Base-by-base conservation (phyloP, 2,113 vertebrate species). In the Neopipo cinnamomea region DNA sequence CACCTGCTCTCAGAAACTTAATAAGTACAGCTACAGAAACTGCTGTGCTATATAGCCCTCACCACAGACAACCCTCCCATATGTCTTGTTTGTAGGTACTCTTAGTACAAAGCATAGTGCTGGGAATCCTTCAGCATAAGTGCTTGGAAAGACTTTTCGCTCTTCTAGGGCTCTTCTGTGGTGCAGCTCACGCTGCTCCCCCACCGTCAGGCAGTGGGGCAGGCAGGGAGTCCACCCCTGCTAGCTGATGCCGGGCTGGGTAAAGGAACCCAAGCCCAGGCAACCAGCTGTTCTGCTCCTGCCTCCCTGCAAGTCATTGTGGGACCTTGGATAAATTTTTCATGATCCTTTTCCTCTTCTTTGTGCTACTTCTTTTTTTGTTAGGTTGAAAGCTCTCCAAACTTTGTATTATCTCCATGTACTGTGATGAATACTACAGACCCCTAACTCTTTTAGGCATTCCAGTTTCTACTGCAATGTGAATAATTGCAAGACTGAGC, bases 401-500 rank as follows among this genome's bases (percentile, higher is more conserved):
- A 72, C 63, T 61, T 74, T 2, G 0, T 80, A 58, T 89, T 91
- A 56, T 80, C 15, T 39, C 9, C 11, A 1, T 62, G 14, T 9
- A 46, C 41, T 27, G 17, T 46, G 56, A 18, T 66, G 82, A 94
- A 62, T 73, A 59, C 72, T 74, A 39, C 7, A 24, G 72, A 62
- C 15, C 16, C 33, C 39, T 68, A 61, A 88, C 50, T 41, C 50
- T 80, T 72, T 68, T 53, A 58, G 46, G 24, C 25, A 27, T 52
- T 86, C 24, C 25, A 23, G 41, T 61, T 83, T 77, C 65, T 59
- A 42, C 56, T 0, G 0, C 3, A 3, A 12, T 41, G 56, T 66
- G 68, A 86, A 84, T 91, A 76, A 93, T 81, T 91, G 37, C 75
- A 91, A 55, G 88, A 70, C 42, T 52, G 76, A 61, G 28, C 55